A percentile compares a stretch with the other conserved stretches of the same genome.
phyloP scores from a whole-genome alignment of 2,888 invertebrate genomes.

The Pollenia labialis region DNA sequence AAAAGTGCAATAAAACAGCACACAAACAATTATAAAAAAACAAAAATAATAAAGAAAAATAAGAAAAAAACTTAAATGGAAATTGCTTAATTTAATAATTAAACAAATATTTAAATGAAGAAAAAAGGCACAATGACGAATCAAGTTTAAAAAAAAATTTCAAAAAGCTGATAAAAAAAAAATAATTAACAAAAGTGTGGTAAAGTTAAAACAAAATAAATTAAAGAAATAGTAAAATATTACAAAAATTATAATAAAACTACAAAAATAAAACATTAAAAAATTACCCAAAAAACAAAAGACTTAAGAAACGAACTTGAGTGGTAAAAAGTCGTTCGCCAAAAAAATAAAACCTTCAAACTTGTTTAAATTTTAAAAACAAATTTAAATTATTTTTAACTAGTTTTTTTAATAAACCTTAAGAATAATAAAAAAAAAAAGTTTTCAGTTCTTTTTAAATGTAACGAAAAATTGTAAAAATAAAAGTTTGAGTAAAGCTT shows the following conservation, averaged over 20 bases:
- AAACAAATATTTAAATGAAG: background rate
- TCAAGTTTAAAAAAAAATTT: conserved; percentile 12
- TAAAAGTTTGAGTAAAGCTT: background rate
- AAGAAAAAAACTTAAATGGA: conserved; percentile 8
- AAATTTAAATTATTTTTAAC: background rate
- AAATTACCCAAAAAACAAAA: conserved; percentile 58
- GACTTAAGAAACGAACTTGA: conserved; percentile 52
- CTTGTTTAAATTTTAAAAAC: background rate
- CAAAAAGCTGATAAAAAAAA: conserved; percentile 1
- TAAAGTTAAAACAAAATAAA: conserved; percentile 18
- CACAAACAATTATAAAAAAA: conserved; percentile 12
- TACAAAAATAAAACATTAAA: conserved; percentile 49
- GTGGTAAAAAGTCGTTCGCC: background rate
- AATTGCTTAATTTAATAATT: conserved; percentile 11
- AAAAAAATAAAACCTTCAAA: conserved; percentile 61
- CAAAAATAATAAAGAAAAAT: background rate
- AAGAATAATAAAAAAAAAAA: background rate
- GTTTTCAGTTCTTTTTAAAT: background rate
- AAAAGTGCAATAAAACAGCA: conserved; percentile 40
- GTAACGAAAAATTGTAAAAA: background rate
- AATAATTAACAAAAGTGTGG: conserved; percentile 6
- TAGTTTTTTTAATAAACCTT: background rate
- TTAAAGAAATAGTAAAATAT: conserved; percentile 36
- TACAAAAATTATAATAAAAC: conserved; percentile 64
- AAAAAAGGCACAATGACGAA: background rate